Evolutionary conservation across 1,140 invertebrate genomes (phyloP).

Genomic region (Diabrotica virgifera): DNA sequence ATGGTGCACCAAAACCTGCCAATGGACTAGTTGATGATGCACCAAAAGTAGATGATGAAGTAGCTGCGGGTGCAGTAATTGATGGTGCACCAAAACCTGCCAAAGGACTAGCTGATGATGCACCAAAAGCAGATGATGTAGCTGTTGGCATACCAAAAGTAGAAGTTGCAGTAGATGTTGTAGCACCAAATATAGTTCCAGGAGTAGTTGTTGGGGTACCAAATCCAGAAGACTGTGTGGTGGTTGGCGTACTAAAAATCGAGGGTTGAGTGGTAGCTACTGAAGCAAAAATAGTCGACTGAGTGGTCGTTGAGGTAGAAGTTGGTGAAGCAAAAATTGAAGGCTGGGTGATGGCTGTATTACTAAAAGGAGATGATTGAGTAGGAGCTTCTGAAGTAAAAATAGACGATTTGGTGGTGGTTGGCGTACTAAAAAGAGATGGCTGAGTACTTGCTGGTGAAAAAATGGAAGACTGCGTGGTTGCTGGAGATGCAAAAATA

Average conservation of each 20-base stretch:
- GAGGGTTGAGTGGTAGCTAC: slow-evolving; percentile 10
- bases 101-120: no score
- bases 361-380: slow-evolving; percentile 8
- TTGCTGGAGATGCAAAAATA: neutral
- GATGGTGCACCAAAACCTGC: slow-evolving; percentile 16
- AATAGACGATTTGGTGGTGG: slow-evolving; percentile 8
- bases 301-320: neutral
- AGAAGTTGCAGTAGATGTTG: slow-evolving; percentile 15
- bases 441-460: slow-evolving; percentile 11
- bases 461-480: slow-evolving; percentile 23
- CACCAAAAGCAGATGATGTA: slow-evolving; percentile 2
- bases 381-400: slow-evolving; percentile 8
- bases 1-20: neutral
- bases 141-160: slow-evolving; percentile 10
- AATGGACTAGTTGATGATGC: slow-evolving; percentile 2
- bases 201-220: slow-evolving; percentile 23
- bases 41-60: slow-evolving; percentile 8
- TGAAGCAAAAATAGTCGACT: slow-evolving; percentile 16
- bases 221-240: slow-evolving; percentile 19
- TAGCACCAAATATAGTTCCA: slow-evolving; percentile 7
- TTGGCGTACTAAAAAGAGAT: slow-evolving; percentile 14
- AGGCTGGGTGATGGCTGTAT: slow-evolving; percentile 1
- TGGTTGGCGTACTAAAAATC: slow-evolving; percentile 23
- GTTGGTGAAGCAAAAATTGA: neutral
- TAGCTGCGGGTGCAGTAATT: slow-evolving; percentile 8